phyloP scores from a whole-genome alignment of 2,113 vertebrate species.

The Salvelinus alpinus region DNA sequence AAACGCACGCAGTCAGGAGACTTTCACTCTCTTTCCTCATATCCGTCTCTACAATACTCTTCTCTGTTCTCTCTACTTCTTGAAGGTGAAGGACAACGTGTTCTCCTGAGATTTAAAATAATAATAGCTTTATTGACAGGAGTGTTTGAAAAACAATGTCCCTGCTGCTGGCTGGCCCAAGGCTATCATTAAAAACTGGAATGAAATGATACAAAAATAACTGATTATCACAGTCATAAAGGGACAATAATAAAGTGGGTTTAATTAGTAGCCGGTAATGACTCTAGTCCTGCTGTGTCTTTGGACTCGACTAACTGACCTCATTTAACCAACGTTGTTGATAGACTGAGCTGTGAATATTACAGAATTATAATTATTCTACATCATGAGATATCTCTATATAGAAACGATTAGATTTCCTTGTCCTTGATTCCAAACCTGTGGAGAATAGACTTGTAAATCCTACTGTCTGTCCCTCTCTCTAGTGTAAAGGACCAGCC shows the following conservation, averaged over 20 bases:
- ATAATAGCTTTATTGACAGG: slow-evolving; percentile 28
- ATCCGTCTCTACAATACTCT: no score
- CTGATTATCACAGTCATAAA: no score
- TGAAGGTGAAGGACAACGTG: slow-evolving; percentile 31
- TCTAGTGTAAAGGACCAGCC: no score
- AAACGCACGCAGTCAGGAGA: no score
- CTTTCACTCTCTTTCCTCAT: no score
- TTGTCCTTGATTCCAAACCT: slow-evolving; percentile 74
- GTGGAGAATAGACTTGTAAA: slow-evolving; percentile 56
- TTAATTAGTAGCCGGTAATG: slow-evolving; percentile 70
- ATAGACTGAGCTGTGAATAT: slow-evolving; percentile 73
- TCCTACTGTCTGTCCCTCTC: no score
- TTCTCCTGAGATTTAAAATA: background rate
- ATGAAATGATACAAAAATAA: no score
- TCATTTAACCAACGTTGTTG: slow-evolving; percentile 69
- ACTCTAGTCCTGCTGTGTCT: slow-evolving; percentile 49
- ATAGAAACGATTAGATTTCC: slow-evolving; percentile 77
- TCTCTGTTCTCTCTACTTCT: no score
- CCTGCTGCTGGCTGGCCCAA: background rate
- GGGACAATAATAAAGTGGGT: slow-evolving; percentile 22
- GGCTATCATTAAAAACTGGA: slow-evolving; percentile 38
- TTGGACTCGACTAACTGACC: slow-evolving; percentile 56
- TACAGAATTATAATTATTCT: slow-evolving; percentile 70
- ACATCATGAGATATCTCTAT: slow-evolving; percentile 71
- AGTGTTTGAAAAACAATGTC: slow-evolving; percentile 6